Evolutionary conservation across 2,888 invertebrate genomes (phyloP).

Genomic region (Gryllus longicercus): DNA sequence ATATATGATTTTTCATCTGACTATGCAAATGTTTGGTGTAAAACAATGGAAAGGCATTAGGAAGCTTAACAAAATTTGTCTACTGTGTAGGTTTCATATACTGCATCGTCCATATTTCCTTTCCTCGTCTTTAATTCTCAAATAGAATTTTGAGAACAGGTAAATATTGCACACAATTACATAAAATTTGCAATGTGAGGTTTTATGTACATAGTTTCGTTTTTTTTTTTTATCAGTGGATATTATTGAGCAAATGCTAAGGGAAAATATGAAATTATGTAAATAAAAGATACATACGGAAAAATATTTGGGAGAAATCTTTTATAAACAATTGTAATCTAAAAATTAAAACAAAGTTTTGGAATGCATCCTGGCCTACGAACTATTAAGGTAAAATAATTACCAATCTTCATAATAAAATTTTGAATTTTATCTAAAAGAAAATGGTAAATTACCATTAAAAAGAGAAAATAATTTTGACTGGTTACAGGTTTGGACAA

Average conservation of each 20-base stretch:
- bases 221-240: slow-evolving; percentile 22
- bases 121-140: slow-evolving; percentile 29
- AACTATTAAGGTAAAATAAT: not conserved
- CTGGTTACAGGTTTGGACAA: slow-evolving; percentile 23
- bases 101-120: slow-evolving; percentile 34
- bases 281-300: not conserved
- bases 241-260: slow-evolving; percentile 19
- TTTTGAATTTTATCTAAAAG: not conserved
- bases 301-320: not conserved
- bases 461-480: slow-evolving; percentile 18
- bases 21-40: not conserved
- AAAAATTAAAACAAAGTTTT: not conserved
- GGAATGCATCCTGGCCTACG: slow-evolving; percentile 17
- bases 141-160: not conserved
- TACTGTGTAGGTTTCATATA: slow-evolving; percentile 25
- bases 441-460: not conserved
- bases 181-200: not conserved
- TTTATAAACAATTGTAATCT: not conserved
- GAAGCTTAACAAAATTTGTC: slow-evolving; percentile 17
- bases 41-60: not conserved
- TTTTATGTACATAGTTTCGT: slow-evolving; percentile 19
- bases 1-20: not conserved
- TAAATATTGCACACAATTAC: slow-evolving; percentile 5
- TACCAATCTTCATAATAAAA: not conserved
- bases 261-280: not conserved